Evolutionary conservation across 2,113 vertebrate genomes (phyloP).

Genomic region (Thymallus thymallus): DNA sequence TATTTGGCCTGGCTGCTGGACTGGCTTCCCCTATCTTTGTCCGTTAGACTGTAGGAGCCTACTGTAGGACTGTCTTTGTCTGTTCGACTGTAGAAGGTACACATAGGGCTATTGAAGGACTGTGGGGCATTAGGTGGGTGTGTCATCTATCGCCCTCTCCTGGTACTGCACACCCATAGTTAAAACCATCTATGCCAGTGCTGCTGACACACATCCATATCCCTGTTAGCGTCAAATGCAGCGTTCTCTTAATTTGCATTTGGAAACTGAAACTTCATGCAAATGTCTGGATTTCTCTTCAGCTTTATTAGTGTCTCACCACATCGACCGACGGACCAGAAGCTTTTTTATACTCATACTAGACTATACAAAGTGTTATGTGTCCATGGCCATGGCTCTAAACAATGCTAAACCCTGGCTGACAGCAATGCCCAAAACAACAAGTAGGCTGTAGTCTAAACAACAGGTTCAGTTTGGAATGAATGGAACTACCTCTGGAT

Average conservation of each 20-base stretch:
- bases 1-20: neutral
- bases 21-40: neutral
- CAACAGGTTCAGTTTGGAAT: neutral
- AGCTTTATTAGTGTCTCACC: neutral
- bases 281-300: slow-evolving; percentile 27
- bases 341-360: neutral
- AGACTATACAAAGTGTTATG: too few relatives aligned
- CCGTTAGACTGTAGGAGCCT: too few relatives aligned
- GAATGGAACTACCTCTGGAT: neutral
- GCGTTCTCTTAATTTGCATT: slow-evolving; percentile 9
- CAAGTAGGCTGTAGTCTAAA: slow-evolving; percentile 29
- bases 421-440: slow-evolving; percentile 3
- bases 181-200: neutral
- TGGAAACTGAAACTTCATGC: slow-evolving; percentile 15
- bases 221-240: too few relatives aligned
- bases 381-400: too few relatives aligned
- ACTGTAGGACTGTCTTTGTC: too few relatives aligned
- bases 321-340: neutral
- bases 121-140: neutral
- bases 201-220: neutral
- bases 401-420: neutral
- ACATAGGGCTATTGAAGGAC: too few relatives aligned
- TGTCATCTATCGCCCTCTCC: neutral
- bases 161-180: neutral
- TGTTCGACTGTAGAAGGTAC: too few relatives aligned